A percentile compares a stretch with the other conserved stretches of the same genome.
Evolutionary conservation across 2,797 vertebrate genomes (phyloP).

Genomic region (Phalloptychus januarius): DNA sequence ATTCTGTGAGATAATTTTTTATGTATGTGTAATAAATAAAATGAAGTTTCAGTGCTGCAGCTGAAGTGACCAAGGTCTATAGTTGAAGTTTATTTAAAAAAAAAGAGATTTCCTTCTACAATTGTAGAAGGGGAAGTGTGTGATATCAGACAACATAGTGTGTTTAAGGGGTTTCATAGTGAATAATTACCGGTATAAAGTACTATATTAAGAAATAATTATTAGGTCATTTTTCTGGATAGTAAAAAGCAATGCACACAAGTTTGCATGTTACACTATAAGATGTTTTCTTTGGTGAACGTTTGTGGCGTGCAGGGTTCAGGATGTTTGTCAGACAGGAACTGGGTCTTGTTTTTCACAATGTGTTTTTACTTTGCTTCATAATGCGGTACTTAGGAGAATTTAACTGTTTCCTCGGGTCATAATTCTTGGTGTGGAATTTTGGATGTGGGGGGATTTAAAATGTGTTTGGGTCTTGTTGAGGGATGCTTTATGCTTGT

Average conservation of each 20-base stretch:
- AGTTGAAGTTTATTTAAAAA: background rate
- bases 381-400: constrained; percentile 40
- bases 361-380: constrained; percentile 58
- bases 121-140: background rate
- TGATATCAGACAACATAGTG: constrained; percentile 5
- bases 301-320: constrained; percentile 46
- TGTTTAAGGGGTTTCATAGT: too few species aligned
- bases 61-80: background rate
- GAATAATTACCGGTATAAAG: background rate
- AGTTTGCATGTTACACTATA: constrained; percentile 26
- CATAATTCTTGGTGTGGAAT: constrained; percentile 11
- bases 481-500: constrained; percentile 28
- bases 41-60: background rate
- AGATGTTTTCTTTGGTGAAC: constrained; percentile 45
- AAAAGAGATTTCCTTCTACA: too few species aligned
- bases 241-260: constrained; percentile 25
- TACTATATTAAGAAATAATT: constrained; percentile 11
- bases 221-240: constrained; percentile 19
- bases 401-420: constrained; percentile 24
- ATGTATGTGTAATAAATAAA: background rate
- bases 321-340: constrained; percentile 2
- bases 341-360: constrained; percentile 35
- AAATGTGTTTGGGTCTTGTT: constrained; percentile 24
- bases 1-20: constrained; percentile 16
- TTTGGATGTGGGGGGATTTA: constrained; percentile 25